Evolutionary conservation across 2,113 vertebrate genomes (phyloP).

Genomic region (Chaetura pelagica): DNA sequence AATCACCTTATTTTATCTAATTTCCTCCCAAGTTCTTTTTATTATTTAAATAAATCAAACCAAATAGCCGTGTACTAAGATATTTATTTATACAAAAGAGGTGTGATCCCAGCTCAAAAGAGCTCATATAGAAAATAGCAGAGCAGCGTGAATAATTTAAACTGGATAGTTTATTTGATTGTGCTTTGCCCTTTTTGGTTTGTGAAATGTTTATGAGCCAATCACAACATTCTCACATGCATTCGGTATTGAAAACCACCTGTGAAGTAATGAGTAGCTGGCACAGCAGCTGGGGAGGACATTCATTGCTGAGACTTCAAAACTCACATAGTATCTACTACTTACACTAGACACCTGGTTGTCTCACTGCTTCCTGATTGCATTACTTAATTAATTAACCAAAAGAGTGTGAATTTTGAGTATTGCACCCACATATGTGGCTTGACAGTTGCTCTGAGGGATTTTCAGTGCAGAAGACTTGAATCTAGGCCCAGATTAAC

Average conservation of each 20-base stretch:
- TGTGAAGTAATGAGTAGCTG: neutral
- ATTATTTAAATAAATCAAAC: neutral
- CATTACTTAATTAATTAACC: neutral
- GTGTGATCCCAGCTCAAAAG: neutral
- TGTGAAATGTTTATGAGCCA: conserved; percentile 9
- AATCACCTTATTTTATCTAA: neutral
- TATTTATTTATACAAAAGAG: neutral
- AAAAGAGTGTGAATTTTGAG: neutral
- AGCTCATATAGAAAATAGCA: neutral
- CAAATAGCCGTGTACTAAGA: neutral
- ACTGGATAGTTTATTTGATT: neutral
- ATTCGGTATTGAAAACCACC: conserved; percentile 1
- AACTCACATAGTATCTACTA: neutral
- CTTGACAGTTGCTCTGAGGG: neutral
- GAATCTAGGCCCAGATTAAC: conserved; percentile 17
- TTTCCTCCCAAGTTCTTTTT: neutral
- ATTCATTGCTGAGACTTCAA: neutral
- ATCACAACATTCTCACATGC: conserved; percentile 5
- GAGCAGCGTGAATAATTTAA: conserved; percentile 1
- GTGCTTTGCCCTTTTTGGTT: neutral
- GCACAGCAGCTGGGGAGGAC: neutral
- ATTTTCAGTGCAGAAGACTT: neutral
- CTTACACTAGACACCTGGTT: neutral
- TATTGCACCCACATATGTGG: neutral
- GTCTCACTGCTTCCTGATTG: neutral